Evolutionary conservation across 37 sponge, comb jelly and placozoan species (phyloP).

Genomic region (Agelas oroides): DNA sequence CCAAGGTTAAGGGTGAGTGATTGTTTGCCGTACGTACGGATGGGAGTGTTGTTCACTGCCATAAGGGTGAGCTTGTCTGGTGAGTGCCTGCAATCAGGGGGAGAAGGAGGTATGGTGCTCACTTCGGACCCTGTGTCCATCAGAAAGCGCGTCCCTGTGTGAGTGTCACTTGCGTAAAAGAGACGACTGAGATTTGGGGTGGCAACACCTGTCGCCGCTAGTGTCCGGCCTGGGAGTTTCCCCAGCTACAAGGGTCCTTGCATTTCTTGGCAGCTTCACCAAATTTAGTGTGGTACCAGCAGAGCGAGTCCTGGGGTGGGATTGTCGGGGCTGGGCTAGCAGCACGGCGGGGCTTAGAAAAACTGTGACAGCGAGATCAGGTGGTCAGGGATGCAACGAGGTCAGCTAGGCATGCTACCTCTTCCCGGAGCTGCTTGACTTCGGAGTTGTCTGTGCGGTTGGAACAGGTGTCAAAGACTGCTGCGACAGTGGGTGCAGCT

Average conservation of each 20-base stretch:
- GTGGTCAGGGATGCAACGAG: slow-evolving; percentile 26
- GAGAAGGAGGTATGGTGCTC: neutral
- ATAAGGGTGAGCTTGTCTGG: slow-evolving; percentile 23
- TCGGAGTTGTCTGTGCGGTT: neutral
- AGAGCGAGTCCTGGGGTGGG: slow-evolving; percentile 16
- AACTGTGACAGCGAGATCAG: slow-evolving; percentile 4
- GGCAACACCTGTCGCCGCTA: slow-evolving; percentile 15
- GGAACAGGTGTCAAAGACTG: no score
- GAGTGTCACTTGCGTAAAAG: neutral
- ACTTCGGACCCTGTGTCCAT: neutral
- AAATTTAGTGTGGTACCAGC: no score
- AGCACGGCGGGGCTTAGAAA: neutral
- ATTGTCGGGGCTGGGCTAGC: slow-evolving; percentile 14
- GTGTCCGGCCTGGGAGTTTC: slow-evolving; percentile 42
- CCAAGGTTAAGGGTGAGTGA: slow-evolving; percentile 74
- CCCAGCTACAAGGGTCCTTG: slow-evolving; percentile 37
- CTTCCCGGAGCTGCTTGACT: slow-evolving; percentile 21
- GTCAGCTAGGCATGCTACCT: slow-evolving; percentile 29
- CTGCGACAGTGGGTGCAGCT: no score
- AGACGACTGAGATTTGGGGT: neutral
- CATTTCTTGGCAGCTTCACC: slow-evolving; percentile 29
- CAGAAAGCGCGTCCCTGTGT: neutral
- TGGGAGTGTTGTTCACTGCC: slow-evolving; percentile 23
- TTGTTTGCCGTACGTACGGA: slow-evolving; percentile 6
- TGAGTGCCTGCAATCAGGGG: neutral